These are phyloP conservation scores for Drosophila histrio DNA, from an alignment of 2,888 invertebrate genomes.

Conservation along the genomic window DNA sequence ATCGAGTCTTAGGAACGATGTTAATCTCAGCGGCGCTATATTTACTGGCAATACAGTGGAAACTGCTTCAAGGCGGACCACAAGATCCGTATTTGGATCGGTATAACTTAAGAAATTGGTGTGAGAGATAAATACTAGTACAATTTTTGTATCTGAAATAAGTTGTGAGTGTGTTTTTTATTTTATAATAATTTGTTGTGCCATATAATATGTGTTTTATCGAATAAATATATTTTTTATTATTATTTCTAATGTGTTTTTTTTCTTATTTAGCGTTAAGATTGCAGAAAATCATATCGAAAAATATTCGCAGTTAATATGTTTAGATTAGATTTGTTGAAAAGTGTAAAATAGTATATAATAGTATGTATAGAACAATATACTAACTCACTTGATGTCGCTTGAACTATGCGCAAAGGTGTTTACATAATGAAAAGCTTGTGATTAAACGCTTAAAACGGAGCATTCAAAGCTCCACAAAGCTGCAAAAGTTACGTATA, in stretches of 20 bases:
- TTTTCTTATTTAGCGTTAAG: constrained; percentile 76
- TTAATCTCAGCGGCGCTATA: constrained; percentile 1
- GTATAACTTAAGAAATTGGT: not conserved
- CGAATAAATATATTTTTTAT: constrained; percentile 11
- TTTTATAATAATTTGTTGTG: constrained; percentile 38
- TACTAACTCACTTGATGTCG: not conserved
- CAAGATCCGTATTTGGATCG: not conserved
- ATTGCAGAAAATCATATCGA: constrained; percentile 84
- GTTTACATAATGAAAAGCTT: not conserved
- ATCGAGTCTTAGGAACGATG: constrained; percentile 6
- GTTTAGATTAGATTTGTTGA: not conserved
- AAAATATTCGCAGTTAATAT: constrained; percentile 59
- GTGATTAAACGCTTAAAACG: not conserved
- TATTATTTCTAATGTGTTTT: not conserved
- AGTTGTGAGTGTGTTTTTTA: constrained; percentile 11
- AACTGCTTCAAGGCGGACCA: constrained; percentile 16
- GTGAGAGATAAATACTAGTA: constrained; percentile 1
- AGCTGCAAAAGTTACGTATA: not conserved
- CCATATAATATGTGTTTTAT: constrained; percentile 28
- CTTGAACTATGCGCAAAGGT: not conserved
- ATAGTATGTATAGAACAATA: not conserved
- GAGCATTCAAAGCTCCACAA: not conserved
- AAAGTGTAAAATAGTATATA: not conserved
- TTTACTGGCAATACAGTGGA: not conserved
- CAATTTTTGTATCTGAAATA: constrained; percentile 11